phyloP scores from a whole-genome alignment of 2,797 vertebrate genomes.

The Lepus townsendii region DNA sequence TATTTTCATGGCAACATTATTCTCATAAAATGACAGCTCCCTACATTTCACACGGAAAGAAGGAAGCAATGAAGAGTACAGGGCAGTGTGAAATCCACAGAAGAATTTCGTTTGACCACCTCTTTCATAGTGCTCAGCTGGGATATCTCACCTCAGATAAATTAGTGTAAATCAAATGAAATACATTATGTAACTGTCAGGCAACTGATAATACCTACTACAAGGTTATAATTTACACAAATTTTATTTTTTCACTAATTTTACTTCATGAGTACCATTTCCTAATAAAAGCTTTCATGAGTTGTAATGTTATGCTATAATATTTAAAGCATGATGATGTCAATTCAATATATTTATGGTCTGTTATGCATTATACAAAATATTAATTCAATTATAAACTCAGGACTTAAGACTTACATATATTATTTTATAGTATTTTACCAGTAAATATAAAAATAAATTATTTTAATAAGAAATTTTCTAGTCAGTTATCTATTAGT shows the following conservation, averaged over 20 bases:
- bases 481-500: neutral
- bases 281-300: neutral
- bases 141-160: neutral
- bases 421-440: constrained; percentile 56
- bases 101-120: neutral
- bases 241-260: constrained; percentile 37
- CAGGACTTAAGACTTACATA: neutral
- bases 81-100: neutral
- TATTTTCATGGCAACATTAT: neutral
- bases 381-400: constrained; percentile 16
- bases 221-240: neutral
- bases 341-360: constrained; percentile 16
- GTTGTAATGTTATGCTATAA: neutral
- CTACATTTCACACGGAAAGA: neutral
- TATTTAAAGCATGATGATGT: neutral
- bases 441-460: neutral
- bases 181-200: constrained; percentile 5
- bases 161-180: neutral
- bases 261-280: constrained; percentile 38
- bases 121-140: neutral
- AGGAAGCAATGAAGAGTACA: neutral
- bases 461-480: constrained; percentile 29
- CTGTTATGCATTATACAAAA: neutral
- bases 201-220: neutral
- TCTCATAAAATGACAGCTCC: neutral